A percentile compares a stretch with the other conserved stretches of the same genome.
These are phyloP conservation scores for Regulus satrapa DNA, from an alignment of 2,113 vertebrate species.

Conservation along the genomic window DNA sequence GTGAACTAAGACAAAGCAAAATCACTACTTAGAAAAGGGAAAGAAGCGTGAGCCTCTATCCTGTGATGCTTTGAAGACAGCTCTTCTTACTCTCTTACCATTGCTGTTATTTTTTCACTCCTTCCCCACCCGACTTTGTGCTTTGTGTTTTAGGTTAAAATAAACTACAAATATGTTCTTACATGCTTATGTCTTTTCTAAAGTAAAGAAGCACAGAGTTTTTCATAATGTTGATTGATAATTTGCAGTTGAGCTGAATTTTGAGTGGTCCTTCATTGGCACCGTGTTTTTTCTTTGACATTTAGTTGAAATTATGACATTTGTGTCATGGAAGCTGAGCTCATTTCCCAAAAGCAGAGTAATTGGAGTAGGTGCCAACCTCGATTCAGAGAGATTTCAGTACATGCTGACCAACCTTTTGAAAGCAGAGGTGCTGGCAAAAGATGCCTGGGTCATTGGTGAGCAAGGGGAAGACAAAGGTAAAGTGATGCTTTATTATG, in stretches of 20 bases:
- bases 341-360: conserved; percentile 81
- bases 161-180: not conserved
- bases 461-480: conserved; percentile 92
- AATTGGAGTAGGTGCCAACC: conserved; percentile 90
- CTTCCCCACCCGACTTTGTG: not conserved
- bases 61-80: not conserved
- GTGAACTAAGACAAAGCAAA: not conserved
- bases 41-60: not conserved
- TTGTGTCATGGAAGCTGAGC: conserved; percentile 92
- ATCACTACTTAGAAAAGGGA: not conserved
- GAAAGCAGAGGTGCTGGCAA: conserved; percentile 70
- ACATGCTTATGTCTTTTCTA: not conserved
- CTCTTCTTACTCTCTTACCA: not conserved
- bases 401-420: conserved; percentile 78
- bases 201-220: not conserved
- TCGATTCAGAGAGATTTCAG: conserved; percentile 87
- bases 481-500: conserved; percentile 49
- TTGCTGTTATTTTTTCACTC: not conserved
- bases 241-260: not conserved
- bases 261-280: not conserved
- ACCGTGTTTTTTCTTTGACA: not conserved
- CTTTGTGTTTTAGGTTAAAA: not conserved
- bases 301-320: conserved; percentile 93
- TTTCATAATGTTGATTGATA: not conserved
- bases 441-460: conserved; percentile 87